These are phyloP conservation scores for Hemibagrus wyckioides DNA, from an alignment of 2,113 vertebrate genomes.

Conservation along the genomic window DNA sequence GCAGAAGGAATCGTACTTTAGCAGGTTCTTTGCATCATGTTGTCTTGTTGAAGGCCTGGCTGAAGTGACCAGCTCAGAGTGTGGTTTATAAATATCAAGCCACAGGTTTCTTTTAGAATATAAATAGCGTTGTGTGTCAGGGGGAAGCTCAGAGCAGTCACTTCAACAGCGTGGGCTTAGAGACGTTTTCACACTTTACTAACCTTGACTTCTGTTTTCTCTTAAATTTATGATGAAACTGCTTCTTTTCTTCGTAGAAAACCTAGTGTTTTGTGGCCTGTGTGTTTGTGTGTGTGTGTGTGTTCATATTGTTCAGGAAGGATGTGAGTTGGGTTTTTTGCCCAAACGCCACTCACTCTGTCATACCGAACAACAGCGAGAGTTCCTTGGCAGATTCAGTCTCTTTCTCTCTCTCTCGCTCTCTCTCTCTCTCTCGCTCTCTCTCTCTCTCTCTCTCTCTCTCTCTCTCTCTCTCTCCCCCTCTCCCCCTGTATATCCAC, in stretches of 20 bases:
- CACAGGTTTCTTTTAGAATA: background rate
- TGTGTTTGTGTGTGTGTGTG: background rate
- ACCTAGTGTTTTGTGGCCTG: conserved; percentile 19
- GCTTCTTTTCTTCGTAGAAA: conserved; percentile 63
- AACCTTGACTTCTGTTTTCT: background rate
- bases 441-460: too few species aligned
- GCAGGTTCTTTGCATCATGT: background rate
- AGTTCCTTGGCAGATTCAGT: conserved; percentile 31
- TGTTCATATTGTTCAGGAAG: conserved; percentile 62
- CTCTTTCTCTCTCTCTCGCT: too few species aligned
- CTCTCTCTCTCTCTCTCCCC: too few species aligned
- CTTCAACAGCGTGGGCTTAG: background rate
- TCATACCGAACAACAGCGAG: conserved; percentile 51
- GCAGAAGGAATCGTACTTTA: background rate
- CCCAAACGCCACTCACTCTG: conserved; percentile 61
- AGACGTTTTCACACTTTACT: background rate
- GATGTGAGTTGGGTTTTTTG: conserved; percentile 74
- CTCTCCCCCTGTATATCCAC: background rate
- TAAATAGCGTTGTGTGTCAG: background rate
- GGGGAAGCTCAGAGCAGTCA: background rate
- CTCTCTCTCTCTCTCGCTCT: too few species aligned
- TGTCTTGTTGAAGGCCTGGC: background rate
- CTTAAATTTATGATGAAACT: background rate
- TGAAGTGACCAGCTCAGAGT: conserved; percentile 4
- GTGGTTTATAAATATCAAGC: conserved; percentile 22